Percentiles rank a stretch among this genome's conserved stretches.
Conservation (phyloP, 2,113 vertebrate species). For the Lophius piscatorius region DNA sequence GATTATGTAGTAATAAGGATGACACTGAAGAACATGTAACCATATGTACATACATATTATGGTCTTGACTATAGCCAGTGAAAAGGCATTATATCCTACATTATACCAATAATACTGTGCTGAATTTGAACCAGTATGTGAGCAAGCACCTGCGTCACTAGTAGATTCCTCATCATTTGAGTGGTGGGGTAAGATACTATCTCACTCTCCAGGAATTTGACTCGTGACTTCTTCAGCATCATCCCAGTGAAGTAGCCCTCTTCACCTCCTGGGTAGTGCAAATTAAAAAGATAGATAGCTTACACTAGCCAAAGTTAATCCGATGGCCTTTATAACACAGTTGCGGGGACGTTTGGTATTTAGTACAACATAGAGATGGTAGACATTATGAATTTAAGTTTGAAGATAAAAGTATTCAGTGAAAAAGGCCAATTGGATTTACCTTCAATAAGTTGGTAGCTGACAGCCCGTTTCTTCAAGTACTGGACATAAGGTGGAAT, state of each 20-base stretch:
- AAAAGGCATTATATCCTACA: too few species aligned
- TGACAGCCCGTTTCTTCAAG: slow-evolving; percentile 86
- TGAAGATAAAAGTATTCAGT: too few species aligned
- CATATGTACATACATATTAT: too few species aligned
- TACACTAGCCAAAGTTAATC: too few species aligned
- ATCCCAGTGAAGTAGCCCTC: slow-evolving; percentile 90
- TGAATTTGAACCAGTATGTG: background rate
- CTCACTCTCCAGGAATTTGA: slow-evolving; percentile 86
- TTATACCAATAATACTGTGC: too few species aligned
- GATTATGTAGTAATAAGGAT: too few species aligned
- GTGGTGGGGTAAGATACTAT: slow-evolving; percentile 87
- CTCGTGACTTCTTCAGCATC: slow-evolving; percentile 91
- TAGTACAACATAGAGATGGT: too few species aligned
- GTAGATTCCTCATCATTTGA: slow-evolving; percentile 94
- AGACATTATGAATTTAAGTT: too few species aligned
- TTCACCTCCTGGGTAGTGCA: slow-evolving; percentile 79
- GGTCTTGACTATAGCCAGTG: too few species aligned
- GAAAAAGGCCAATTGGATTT: background rate
- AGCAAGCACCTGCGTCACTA: slow-evolving; percentile 84
- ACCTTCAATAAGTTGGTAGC: slow-evolving; percentile 90
- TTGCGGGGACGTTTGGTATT: too few species aligned
- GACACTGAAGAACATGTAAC: too few species aligned
- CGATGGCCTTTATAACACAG: too few species aligned
- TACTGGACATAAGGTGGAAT: slow-evolving; percentile 83
- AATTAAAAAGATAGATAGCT: background rate